Percentiles rank a stretch among this genome's conserved stretches.
phyloP scores from a whole-genome alignment of 2,888 invertebrate species.

The Rhaphigaster nebulosa region DNA sequence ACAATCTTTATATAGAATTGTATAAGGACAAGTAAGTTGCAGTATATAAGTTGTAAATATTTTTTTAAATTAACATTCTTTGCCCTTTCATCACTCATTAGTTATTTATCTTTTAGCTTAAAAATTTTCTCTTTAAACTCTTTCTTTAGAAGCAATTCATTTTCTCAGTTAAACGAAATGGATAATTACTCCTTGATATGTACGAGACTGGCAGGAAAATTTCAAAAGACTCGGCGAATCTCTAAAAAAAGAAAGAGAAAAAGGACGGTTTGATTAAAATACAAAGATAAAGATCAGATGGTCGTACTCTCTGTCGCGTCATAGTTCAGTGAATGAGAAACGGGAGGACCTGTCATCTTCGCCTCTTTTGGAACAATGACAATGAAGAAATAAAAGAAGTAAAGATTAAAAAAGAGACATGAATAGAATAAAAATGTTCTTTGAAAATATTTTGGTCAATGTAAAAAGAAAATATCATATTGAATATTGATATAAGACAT shows the following conservation, averaged over 20 bases:
- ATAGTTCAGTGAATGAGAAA: conserved; percentile 17
- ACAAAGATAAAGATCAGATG: conserved; percentile 33
- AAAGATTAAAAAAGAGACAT: background rate
- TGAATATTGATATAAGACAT: background rate
- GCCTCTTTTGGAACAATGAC: background rate
- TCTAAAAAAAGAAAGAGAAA: background rate
- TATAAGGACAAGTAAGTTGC: background rate
- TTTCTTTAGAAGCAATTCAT: background rate
- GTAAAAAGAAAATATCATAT: background rate
- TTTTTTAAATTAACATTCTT: background rate
- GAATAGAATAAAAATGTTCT: background rate
- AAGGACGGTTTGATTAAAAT: conserved; percentile 38
- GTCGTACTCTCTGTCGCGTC: background rate
- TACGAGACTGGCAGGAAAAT: background rate
- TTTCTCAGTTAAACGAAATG: conserved; percentile 8
- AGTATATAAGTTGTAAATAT: background rate
- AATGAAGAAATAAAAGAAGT: background rate
- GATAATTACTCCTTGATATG: background rate
- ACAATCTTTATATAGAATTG: background rate
- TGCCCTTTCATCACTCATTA: background rate
- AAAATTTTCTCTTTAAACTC: background rate
- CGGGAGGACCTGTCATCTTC: background rate
- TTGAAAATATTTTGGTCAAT: background rate
- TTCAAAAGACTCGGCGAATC: background rate
- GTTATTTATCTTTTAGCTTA: background rate